Base-by-base conservation (phyloP, 2,888 invertebrate genomes). In the Acleris cristana region DNA sequence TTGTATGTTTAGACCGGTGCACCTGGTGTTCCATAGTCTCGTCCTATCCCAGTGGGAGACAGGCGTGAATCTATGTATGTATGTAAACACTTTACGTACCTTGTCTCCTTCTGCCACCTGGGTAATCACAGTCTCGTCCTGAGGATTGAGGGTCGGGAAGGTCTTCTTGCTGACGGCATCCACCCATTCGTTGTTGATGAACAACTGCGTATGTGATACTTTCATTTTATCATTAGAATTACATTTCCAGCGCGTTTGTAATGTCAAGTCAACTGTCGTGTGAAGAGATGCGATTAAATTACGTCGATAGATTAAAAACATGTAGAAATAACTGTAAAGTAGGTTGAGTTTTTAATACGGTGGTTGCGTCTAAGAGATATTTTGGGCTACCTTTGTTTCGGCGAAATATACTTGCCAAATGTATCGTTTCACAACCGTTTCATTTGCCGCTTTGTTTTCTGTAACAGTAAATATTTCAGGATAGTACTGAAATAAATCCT, bases 41-140 rank as follows among this genome's bases (percentile, higher is more conserved):
- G 7, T 7, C 26, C 26, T 7, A 26, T 8, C 26, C 7, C 26
- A 26, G 7, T 26, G 26, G 26, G 26, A 8, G 26, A 8, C 7
- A 1, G 26, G 7, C 26, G 7, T 7, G 7, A 26, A 8, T 7
- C 1, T 7, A 26, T 26, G 7, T 26, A 26, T 26, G 26, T 8
- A 26, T 26, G 26, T 26, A 14, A 18, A 21, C 14, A 6, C 7
- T 19, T 26, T 40, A 68, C 65, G 83, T 90, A 96, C 96, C 94
- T 96, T 96, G 83, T 96, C 96, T 57, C 95, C 98, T 92, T 97
- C 98, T 55, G 97, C 94, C 14, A 98, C 95, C 77, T 96, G 94
- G 18, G 93, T 86, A 70, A 98, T 96, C 72, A 95, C 94, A 75
- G 95, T 92, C 64, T 95, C 97, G 75, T 95, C 96, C 23, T 95